These are phyloP conservation scores for Dicentrarchus labrax DNA, from an alignment of 2,113 vertebrate species.

Conservation along the genomic window DNA sequence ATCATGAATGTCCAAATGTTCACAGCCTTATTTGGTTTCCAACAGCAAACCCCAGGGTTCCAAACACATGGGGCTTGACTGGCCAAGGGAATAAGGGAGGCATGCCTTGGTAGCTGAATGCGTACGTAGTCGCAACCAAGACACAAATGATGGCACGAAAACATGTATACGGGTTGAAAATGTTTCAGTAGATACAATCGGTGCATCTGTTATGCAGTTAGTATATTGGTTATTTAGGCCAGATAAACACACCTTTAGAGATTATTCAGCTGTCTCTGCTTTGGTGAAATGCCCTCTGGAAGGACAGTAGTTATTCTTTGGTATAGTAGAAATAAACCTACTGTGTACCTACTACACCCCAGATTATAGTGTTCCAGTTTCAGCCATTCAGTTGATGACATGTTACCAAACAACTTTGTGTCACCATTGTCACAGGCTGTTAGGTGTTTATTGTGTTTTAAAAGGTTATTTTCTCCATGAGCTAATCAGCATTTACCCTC, in stretches of 20 bases:
- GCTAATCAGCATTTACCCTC: constrained; percentile 32
- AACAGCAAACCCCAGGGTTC: background rate
- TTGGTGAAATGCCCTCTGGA: background rate
- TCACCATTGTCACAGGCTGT: constrained; percentile 3
- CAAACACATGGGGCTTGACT: background rate
- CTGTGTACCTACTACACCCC: background rate
- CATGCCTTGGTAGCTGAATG: too few relatives aligned
- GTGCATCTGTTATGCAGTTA: too few relatives aligned
- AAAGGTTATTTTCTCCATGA: constrained; percentile 33
- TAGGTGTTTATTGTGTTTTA: constrained; percentile 7
- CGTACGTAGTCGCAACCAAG: too few relatives aligned
- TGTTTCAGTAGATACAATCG: too few relatives aligned
- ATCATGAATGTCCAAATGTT: background rate
- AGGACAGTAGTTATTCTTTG: background rate
- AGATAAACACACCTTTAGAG: background rate
- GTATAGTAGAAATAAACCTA: background rate
- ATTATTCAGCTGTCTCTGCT: background rate
- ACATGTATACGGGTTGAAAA: too few relatives aligned
- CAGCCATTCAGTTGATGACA: background rate
- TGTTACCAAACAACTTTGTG: constrained; percentile 11
- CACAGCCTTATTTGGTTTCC: background rate
- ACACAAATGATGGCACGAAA: too few relatives aligned
- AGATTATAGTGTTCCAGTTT: background rate
- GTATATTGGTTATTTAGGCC: too few relatives aligned
- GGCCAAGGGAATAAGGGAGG: too few relatives aligned